phyloP scores from a whole-genome alignment of 2,113 vertebrate species.

The Poeciliopsis prolifica region DNA sequence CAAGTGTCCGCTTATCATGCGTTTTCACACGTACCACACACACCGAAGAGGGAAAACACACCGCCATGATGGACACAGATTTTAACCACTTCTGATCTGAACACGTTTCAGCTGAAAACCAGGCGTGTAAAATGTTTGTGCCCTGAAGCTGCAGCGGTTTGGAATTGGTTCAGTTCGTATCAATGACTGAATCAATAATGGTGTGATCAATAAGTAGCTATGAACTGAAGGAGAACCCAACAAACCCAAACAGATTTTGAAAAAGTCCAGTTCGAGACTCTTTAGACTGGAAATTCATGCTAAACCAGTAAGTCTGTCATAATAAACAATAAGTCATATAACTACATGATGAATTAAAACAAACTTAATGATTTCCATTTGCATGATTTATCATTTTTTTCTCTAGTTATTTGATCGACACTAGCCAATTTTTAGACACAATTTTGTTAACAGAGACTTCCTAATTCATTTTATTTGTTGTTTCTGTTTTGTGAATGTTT shows the following conservation, averaged over 20 bases:
- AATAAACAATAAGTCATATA: too few relatives aligned
- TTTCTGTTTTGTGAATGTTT: too few relatives aligned
- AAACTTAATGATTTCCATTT: too few relatives aligned
- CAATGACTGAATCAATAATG: constrained; percentile 16
- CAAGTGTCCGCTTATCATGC: constrained; percentile 2
- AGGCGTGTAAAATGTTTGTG: too few relatives aligned
- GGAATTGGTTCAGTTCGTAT: constrained; percentile 45
- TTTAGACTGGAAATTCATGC: neutral
- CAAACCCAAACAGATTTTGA: neutral
- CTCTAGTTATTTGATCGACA: too few relatives aligned
- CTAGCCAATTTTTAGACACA: too few relatives aligned
- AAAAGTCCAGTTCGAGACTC: neutral
- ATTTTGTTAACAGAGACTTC: too few relatives aligned
- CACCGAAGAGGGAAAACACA: neutral
- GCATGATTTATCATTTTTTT: too few relatives aligned
- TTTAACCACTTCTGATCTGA: neutral
- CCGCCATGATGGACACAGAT: neutral
- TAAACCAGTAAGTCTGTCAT: too few relatives aligned
- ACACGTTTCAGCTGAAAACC: neutral
- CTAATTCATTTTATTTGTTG: too few relatives aligned
- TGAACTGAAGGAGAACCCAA: constrained; percentile 7
- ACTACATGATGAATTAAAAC: too few relatives aligned
- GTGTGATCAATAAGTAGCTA: neutral
- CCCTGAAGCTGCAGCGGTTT: constrained; percentile 33
- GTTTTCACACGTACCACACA: constrained; percentile 28